These are phyloP conservation scores for Dysmachus trigonus DNA, from an alignment of 2,888 invertebrate species.

Conservation along the genomic window DNA sequence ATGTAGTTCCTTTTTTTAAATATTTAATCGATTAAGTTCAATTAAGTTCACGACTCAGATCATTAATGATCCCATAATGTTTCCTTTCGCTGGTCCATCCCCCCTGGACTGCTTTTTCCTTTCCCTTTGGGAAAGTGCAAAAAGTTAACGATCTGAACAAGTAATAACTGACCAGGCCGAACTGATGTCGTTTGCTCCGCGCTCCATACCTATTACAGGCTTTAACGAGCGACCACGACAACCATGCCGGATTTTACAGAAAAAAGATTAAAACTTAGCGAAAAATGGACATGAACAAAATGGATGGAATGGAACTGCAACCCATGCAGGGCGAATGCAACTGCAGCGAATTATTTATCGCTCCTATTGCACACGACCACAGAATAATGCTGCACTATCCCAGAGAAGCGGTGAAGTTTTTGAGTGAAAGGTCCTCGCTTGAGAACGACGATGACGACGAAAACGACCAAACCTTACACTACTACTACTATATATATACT, in stretches of 20 bases:
- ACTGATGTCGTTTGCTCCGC: not conserved
- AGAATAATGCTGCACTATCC: not conserved
- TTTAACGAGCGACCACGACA: not conserved
- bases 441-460: not conserved
- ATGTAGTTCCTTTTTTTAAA: not conserved
- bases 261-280: slow-evolving; percentile 4
- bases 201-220: not conserved
- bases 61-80: slow-evolving; percentile 8
- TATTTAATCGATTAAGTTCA: not conserved
- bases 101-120: not conserved
- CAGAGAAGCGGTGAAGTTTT: not conserved
- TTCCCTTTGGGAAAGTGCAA: slow-evolving; percentile 32
- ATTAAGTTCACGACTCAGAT: not conserved
- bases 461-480: not conserved
- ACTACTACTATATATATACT: not conserved
- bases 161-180: slow-evolving; percentile 17
- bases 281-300: not conserved
- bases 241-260: not conserved
- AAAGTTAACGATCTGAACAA: not conserved
- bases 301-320: too few relatives aligned
- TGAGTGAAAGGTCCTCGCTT: slow-evolving; percentile 1
- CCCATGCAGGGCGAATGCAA: not conserved
- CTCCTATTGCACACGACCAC: not conserved
- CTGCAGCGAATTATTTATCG: not conserved
- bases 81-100: slow-evolving; percentile 2